Evolutionary conservation across 2,113 vertebrate genomes (phyloP), one percentile per base, ranked within the genome.

Genomic region (Penelope pileata): DNA sequence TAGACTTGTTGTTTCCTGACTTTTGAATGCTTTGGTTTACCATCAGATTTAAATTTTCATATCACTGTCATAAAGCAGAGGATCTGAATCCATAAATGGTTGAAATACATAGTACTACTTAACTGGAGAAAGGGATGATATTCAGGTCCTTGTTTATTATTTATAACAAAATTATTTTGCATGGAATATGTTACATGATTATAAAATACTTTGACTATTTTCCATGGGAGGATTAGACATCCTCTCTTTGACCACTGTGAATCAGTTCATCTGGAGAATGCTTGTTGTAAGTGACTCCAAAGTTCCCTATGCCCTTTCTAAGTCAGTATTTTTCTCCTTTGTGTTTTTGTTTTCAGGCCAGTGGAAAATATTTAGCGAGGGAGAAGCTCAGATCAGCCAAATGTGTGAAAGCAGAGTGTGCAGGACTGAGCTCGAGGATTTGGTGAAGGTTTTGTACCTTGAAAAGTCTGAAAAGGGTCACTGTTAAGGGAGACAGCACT

Each of bases 291-390:
- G 86, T 63, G 66, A 63, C 74, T 91, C 82, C 23, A 3, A 32
- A 76, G 54, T 64, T 80, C 64, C 42, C 23, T 22, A 1, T 86
- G 84, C 67, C 30, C 36, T 94, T 91, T 62, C 92, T 92, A 91
- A 84, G 59, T 56, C 62, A 83, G 11, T 86, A 50, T 94, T 76
- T 96, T 36, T 94, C n/a, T 73, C 91, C 77, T 97, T 87, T 96
- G 69, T 94, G 29, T 81, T 88, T 95, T 76, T 97, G 42, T 97
- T 97, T 97, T 90, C 93, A 98, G 98, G 97, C 84, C 98, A 98
- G 86, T 98, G 98, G 98, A 98, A 98, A 97, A 98, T 98, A 91
- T 98, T 98, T 97, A 98, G 98, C 1, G 98, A 98, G 91, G 98
- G 98, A 93, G 98, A 98, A 98, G 96, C 97, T 86, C 98, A 98